Evolutionary conservation across 1,140 invertebrate species (phyloP).

Genomic region (Drosophila asahinai): DNA sequence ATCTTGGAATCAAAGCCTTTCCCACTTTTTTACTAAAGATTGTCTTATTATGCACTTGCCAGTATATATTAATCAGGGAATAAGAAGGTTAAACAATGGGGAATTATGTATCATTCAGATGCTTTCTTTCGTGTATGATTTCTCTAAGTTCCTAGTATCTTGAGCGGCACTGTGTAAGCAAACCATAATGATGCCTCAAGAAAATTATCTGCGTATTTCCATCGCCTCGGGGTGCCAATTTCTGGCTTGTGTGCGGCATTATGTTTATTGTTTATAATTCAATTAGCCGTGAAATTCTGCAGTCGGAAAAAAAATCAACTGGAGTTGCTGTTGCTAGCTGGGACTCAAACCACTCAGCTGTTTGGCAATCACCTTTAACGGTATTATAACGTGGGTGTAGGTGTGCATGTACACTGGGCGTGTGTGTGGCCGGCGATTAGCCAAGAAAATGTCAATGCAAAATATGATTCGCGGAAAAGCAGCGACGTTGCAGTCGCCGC

Average conservation of each 20-base stretch:
- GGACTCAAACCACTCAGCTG: constrained; percentile 24
- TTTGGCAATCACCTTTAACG: constrained; percentile 56
- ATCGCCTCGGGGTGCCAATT: constrained; percentile 65
- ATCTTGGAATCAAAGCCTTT: background rate
- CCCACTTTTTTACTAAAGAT: background rate
- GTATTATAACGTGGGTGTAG: constrained; percentile 44
- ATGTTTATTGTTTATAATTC: constrained; percentile 81
- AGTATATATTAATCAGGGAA: background rate
- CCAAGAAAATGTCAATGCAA: constrained; percentile 77
- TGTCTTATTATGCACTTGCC: background rate
- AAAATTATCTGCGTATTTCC: constrained; percentile 56
- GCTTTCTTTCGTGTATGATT: background rate
- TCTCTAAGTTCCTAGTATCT: constrained; percentile 6
- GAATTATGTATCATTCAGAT: background rate
- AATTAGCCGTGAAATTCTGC: constrained; percentile 74
- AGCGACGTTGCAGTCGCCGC: constrained; percentile 16
- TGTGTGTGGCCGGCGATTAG: constrained; percentile 48
- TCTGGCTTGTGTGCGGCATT: constrained; percentile 46
- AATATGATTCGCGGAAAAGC: constrained; percentile 69
- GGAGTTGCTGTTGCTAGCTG: constrained; percentile 7
- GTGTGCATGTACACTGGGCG: constrained; percentile 27
- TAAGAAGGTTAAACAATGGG: too few relatives aligned
- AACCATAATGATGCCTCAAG: constrained; percentile 42
- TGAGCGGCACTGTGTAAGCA: constrained; percentile 16
- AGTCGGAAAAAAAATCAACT: constrained; percentile 26